These are phyloP conservation scores for Coecobrya sp. DNA, from an alignment of 2,888 invertebrate species.

Conservation along the genomic window DNA sequence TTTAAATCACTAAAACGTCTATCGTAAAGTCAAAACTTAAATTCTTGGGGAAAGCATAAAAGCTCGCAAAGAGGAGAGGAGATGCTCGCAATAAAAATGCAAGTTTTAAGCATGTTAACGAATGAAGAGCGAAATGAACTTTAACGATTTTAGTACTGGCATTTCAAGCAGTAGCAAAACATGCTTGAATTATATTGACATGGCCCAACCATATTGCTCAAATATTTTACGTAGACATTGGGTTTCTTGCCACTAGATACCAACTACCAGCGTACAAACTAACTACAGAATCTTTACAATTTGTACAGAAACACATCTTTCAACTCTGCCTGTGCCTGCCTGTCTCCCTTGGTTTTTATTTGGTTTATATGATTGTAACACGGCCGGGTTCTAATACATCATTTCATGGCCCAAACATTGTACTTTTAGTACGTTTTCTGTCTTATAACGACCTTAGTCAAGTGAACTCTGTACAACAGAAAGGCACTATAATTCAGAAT, in stretches of 20 bases:
- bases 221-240: conserved; percentile 16
- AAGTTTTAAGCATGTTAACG: conserved; percentile 38
- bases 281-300: conserved; percentile 33
- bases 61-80: conserved; percentile 29
- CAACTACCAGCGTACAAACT: background rate
- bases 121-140: conserved; percentile 36
- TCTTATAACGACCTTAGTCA: background rate
- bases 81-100: conserved; percentile 55
- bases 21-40: conserved; percentile 65
- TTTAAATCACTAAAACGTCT: conserved; percentile 72
- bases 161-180: background rate
- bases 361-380: conserved; percentile 18
- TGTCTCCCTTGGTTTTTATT: conserved; percentile 31
- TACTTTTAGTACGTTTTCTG: background rate
- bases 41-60: conserved; percentile 67
- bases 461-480: background rate
- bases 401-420: conserved; percentile 34
- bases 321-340: background rate
- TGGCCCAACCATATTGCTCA: background rate
- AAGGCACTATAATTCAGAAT: too few relatives aligned
- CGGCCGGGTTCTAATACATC: conserved; percentile 21
- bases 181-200: conserved; percentile 43
- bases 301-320: conserved; percentile 31
- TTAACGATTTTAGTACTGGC: background rate
- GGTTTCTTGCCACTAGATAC: background rate